phyloP scores from a whole-genome alignment of 2,797 vertebrate species.

The Scolopax bukidnonensis region DNA sequence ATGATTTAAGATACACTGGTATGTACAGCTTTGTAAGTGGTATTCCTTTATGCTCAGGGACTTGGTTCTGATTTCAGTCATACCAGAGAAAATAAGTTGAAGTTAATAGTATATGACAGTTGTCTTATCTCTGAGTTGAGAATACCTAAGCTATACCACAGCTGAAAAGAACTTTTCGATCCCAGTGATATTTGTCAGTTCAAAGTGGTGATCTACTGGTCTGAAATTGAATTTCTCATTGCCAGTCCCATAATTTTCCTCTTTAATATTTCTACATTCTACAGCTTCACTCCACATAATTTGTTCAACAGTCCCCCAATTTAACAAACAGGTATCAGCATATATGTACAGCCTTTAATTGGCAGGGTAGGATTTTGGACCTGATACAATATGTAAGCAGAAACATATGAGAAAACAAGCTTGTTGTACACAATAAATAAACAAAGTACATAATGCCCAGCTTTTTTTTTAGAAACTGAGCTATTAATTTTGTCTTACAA shows the following conservation, averaged over 20 bases:
- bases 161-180: slow-evolving; percentile 8
- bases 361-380: background rate
- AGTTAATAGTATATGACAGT: background rate
- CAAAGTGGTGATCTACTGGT: background rate
- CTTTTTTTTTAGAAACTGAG: background rate
- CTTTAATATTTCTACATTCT: background rate
- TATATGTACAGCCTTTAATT: background rate
- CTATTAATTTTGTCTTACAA: background rate
- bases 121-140: background rate
- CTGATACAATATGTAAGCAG: background rate
- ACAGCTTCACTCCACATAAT: background rate
- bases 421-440: background rate
- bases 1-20: background rate
- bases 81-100: slow-evolving; percentile 19
- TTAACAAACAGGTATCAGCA: background rate
- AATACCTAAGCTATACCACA: background rate
- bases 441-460: background rate
- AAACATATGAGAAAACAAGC: background rate
- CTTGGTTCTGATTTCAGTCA: slow-evolving; percentile 8
- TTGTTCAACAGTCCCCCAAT: background rate
- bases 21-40: background rate
- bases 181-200: slow-evolving; percentile 24
- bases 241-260: background rate
- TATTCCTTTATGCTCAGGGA: background rate
- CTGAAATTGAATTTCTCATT: slow-evolving; percentile 6